Evolutionary conservation across 2,888 invertebrate species (phyloP), one percentile per base, ranked within the genome.

Genomic region (Coenonympha glycerion): DNA sequence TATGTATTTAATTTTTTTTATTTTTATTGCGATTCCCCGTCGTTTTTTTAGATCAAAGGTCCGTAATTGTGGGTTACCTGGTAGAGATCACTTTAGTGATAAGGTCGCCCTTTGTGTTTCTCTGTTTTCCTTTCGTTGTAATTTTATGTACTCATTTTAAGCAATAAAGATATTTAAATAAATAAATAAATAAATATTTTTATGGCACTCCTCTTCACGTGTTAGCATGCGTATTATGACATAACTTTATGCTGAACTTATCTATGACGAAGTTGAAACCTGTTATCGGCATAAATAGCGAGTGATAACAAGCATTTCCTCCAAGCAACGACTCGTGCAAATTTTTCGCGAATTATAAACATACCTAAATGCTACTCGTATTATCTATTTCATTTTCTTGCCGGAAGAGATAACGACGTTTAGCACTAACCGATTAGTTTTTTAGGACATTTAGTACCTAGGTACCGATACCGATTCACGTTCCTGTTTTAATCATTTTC

Each of bases 221-320:
- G 21, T 13, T 13, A 41, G n/a, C n/a, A n/a, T n/a, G n/a, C 18
- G 28, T 9, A 9, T 21, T 21, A 22, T 44, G 21, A 15, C 45
- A 34, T 37, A 42, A 36, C 8, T 13, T 33, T 16, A 13, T 24
- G 13, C 9, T 13, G 8, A 8, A n/a, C 22, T 21, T 49, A 55
- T 55, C 49, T 52, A 15, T 59, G 57, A 56, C 52, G 58, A 40
- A 16, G 48, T 19, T 36, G 6, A n/a, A n/a, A 49, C 47, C 54
- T 51, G 31, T 53, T 61, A 59, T 56, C 53, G 31, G 50, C 52
- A 58, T 56, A 51, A 63, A 57, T 40, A 40, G 39, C 36, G 36
- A 15, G 36, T 24, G 78, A 78, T 80, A 73, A 76, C 73, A 69
- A 67, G 65, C 72, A 67, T 81, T 84, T 84, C 83, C 82, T 79